Evolutionary conservation across 2,113 vertebrate genomes (phyloP).

Genomic region (Jaculus jaculus): DNA sequence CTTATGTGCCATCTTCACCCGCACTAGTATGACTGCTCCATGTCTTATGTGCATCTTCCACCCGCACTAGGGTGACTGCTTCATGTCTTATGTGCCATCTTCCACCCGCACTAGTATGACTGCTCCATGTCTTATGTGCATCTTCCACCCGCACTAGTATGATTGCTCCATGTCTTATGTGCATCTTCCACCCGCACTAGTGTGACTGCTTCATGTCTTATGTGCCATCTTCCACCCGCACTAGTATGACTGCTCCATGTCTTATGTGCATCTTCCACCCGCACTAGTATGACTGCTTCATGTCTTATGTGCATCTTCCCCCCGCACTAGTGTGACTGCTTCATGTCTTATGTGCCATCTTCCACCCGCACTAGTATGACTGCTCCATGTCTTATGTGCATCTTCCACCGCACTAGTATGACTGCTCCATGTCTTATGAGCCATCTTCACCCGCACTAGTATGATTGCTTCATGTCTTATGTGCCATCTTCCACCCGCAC

Average conservation of each 20-base stretch:
- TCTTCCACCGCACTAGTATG: background rate
- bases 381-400: background rate
- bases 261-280: background rate
- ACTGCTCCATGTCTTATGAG: background rate
- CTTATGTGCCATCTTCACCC: background rate
- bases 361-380: background rate
- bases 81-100: background rate
- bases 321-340: too few species aligned
- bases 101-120: background rate
- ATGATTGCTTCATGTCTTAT: background rate
- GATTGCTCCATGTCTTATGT: background rate
- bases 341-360: background rate
- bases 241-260: background rate
- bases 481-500: background rate
- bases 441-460: background rate
- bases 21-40: background rate
- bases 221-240: background rate
- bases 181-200: background rate
- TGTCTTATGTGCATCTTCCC: background rate
- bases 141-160: background rate
- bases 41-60: background rate
- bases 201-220: background rate
- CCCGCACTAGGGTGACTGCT: too few species aligned
- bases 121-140: background rate
- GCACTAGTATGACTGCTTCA: background rate